Percentiles rank a stretch among this genome's conserved stretches.
These are phyloP conservation scores for Plutomurus gul DNA, from an alignment of 1,140 invertebrate species.

Conservation along the genomic window DNA sequence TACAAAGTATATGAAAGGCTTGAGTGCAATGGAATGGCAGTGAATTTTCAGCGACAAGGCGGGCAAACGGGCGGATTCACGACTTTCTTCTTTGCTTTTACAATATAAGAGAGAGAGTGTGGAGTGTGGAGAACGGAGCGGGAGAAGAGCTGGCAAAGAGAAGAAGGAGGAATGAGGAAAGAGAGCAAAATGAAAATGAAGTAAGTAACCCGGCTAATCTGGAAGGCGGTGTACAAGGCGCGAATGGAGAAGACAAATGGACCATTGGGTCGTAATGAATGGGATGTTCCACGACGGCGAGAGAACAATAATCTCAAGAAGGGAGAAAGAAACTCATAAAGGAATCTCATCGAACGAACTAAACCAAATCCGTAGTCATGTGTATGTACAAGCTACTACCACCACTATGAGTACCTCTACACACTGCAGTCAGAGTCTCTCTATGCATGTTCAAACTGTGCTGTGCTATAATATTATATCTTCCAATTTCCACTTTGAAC, in stretches of 20 bases:
- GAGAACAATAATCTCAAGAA: conserved; percentile 44
- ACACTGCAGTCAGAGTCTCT: no score
- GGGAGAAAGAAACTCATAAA: conserved; percentile 40
- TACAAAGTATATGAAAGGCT: not conserved
- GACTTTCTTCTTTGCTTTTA: not conserved
- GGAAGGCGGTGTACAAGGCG: conserved; percentile 23
- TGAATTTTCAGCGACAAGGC: conserved; percentile 11
- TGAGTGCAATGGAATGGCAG: no score
- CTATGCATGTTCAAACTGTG: no score
- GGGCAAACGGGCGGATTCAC: conserved; percentile 8
- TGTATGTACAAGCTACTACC: no score
- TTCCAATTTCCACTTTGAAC: no score
- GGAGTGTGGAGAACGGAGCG: not conserved
- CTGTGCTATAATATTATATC: no score
- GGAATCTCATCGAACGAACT: conserved; percentile 32
- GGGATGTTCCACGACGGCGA: conserved; percentile 37
- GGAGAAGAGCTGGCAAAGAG: not conserved
- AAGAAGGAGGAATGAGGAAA: not conserved
- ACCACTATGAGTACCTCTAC: no score
- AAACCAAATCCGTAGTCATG: conserved; percentile 11
- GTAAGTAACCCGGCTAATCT: conserved; percentile 1
- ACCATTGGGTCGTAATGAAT: conserved; percentile 46
- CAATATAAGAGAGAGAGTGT: not conserved
- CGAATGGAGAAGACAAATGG: conserved; percentile 42
- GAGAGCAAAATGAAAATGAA: conserved; percentile 15